phyloP scores from a whole-genome alignment of 2,113 vertebrate genomes.

The Ictalurus furcatus region DNA sequence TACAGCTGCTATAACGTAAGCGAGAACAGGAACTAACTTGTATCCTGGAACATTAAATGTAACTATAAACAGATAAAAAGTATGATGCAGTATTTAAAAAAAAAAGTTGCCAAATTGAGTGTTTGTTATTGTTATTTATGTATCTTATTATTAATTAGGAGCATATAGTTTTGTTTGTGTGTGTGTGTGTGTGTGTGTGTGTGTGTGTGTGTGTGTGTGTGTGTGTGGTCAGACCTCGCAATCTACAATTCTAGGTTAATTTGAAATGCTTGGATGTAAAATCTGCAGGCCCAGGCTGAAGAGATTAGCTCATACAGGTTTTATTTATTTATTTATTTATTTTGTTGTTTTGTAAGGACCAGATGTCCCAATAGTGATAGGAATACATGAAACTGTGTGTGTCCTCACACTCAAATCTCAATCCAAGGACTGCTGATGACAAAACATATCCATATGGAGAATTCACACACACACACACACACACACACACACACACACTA shows the following conservation, averaged over 20 bases:
- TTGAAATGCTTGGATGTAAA: not conserved
- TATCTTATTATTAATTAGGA: no score
- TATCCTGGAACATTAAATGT: not conserved
- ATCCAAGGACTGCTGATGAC: not conserved
- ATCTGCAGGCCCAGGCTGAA: not conserved
- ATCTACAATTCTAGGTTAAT: not conserved
- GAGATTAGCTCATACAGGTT: not conserved
- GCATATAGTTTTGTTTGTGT: no score
- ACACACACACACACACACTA: not conserved
- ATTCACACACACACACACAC: not conserved
- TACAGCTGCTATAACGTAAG: not conserved
- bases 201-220: not conserved
- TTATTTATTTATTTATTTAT: not conserved
- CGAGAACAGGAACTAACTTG: not conserved
- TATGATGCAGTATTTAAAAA: not conserved
- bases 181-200: not conserved
- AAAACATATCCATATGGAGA: not conserved
- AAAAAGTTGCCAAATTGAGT: no score
- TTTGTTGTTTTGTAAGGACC: not conserved
- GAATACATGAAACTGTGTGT: conserved; percentile 7
- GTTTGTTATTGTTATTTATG: no score
- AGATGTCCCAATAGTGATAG: not conserved
- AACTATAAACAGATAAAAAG: not conserved
- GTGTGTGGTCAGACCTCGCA: not conserved
- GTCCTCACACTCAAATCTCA: not conserved